These are phyloP conservation scores for Macrophya alboannulata DNA, from an alignment of 2,888 invertebrate species.

Conservation along the genomic window DNA sequence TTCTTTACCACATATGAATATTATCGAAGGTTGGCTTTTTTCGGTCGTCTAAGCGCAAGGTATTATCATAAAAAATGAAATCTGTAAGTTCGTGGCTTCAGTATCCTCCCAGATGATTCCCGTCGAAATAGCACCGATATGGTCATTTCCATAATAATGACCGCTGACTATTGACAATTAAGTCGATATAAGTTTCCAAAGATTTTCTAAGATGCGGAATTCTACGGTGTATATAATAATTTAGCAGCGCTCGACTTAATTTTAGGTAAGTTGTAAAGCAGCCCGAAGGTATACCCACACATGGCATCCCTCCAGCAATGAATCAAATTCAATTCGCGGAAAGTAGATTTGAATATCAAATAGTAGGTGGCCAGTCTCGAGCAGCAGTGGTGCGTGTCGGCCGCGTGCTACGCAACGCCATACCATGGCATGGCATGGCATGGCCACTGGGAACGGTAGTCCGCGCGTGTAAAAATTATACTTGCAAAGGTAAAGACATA, in stretches of 20 bases:
- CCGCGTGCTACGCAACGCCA: constrained; percentile 59
- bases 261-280: not conserved
- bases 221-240: not conserved
- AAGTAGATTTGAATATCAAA: constrained; percentile 74
- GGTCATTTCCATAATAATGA: too few relatives aligned
- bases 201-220: not conserved
- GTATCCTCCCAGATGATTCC: too few relatives aligned
- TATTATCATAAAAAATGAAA: too few relatives aligned
- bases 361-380: constrained; percentile 57
- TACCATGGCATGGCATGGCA: not conserved
- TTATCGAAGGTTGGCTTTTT: too few relatives aligned
- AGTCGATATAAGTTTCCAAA: not conserved
- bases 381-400: constrained; percentile 69
- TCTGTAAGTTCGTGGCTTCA: too few relatives aligned
- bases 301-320: constrained; percentile 40
- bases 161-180: too few relatives aligned
- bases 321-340: constrained; percentile 61
- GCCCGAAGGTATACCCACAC: not conserved
- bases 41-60: too few relatives aligned
- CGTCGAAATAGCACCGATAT: too few relatives aligned
- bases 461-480: constrained; percentile 75
- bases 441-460: constrained; percentile 7
- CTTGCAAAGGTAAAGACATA: constrained; percentile 73
- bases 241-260: too few relatives aligned
- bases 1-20: too few relatives aligned